These are phyloP conservation scores for Enoplosus armatus DNA, from an alignment of 2,797 vertebrate genomes.

Conservation along the genomic window DNA sequence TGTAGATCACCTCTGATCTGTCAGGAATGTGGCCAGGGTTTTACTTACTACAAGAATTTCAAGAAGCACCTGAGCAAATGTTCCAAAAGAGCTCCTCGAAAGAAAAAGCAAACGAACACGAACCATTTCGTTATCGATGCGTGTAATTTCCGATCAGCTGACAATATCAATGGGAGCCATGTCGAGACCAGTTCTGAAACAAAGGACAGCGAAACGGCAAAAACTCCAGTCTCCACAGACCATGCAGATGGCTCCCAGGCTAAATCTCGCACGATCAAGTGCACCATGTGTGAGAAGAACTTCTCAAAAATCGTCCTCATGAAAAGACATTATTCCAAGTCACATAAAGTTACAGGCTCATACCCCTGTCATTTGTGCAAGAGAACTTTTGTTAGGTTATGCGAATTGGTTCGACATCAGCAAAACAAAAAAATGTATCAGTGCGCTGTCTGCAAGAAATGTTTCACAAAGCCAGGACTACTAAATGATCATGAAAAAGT, in stretches of 20 bases:
- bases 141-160: constrained; percentile 10
- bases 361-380: constrained; percentile 41
- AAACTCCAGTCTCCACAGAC: background rate
- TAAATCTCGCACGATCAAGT: constrained; percentile 28
- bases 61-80: constrained; percentile 42
- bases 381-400: constrained; percentile 36
- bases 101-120: background rate
- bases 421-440: constrained; percentile 34
- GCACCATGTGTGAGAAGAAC: constrained; percentile 52
- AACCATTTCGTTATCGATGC: constrained; percentile 1
- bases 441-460: constrained; percentile 34
- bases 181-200: background rate
- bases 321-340: constrained; percentile 38
- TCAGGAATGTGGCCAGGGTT: constrained; percentile 39
- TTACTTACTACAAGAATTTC: constrained; percentile 42
- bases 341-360: constrained; percentile 30
- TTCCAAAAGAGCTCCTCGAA: background rate
- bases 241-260: background rate
- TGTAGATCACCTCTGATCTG: constrained; percentile 10
- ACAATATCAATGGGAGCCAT: background rate
- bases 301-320: constrained; percentile 30
- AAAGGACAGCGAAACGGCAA: constrained; percentile 9
- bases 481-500: constrained; percentile 32
- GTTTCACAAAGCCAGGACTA: constrained; percentile 20
- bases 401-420: constrained; percentile 43